phyloP scores from a whole-genome alignment of 2,797 vertebrate species.

The Parambassis ranga region DNA sequence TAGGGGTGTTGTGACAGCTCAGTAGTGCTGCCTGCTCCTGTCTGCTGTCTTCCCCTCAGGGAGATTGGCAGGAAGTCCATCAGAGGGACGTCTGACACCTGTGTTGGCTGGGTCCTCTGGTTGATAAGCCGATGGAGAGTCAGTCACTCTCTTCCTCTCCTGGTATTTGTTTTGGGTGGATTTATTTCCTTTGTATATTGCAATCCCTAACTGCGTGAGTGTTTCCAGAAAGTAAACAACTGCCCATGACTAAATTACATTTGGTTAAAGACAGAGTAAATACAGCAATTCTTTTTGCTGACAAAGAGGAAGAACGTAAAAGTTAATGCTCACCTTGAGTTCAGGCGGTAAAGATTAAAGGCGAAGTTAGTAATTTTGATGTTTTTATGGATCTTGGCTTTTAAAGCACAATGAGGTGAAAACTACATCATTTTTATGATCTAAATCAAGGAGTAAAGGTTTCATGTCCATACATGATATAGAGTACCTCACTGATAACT shows the following conservation, averaged over 20 bases:
- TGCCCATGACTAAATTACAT: background rate
- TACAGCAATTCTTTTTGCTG: slow-evolving; percentile 1
- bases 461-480: background rate
- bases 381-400: slow-evolving; percentile 13
- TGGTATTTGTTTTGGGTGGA: slow-evolving; percentile 19
- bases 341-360: slow-evolving; percentile 14
- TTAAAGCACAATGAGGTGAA: background rate
- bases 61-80: slow-evolving; percentile 48
- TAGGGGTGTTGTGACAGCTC: slow-evolving; percentile 30
- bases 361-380: background rate
- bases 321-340: slow-evolving; percentile 13
- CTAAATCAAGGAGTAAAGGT: background rate
- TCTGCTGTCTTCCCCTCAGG: slow-evolving; percentile 34
- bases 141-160: slow-evolving; percentile 17
- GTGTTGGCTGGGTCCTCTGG: slow-evolving; percentile 32
- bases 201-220: background rate
- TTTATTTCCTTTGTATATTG: slow-evolving; percentile 5
- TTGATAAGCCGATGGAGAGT: slow-evolving; percentile 33
- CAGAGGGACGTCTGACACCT: slow-evolving; percentile 48
- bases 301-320: background rate
- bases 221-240: slow-evolving; percentile 17
- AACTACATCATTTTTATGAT: slow-evolving; percentile 5
- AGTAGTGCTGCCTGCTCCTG: slow-evolving; percentile 12
- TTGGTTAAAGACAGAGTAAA: slow-evolving; percentile 1
- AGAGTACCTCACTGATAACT: background rate